phyloP scores from a whole-genome alignment of 1,140 invertebrate species.

The Trachelipus rathkii region DNA sequence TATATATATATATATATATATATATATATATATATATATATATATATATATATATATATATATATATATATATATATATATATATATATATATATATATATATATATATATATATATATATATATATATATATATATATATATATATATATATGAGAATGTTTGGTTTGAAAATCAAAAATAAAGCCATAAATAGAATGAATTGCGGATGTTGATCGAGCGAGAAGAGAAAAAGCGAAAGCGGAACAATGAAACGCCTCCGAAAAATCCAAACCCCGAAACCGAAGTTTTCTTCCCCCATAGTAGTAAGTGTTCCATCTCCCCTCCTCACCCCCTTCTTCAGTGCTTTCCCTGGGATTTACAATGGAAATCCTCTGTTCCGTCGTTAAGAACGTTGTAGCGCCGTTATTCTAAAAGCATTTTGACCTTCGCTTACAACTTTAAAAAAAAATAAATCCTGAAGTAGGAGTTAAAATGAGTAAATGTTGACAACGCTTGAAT shows the following conservation, averaged over 20 bases:
- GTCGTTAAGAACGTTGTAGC: not conserved
- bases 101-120: not conserved
- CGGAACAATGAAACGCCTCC: not conserved
- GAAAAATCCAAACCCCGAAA: not conserved
- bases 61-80: slow-evolving; percentile 15
- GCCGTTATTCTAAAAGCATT: not conserved
- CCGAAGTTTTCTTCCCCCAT: not conserved
- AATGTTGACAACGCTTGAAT: too few relatives aligned
- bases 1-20: too few relatives aligned
- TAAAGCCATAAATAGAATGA: not conserved
- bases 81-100: slow-evolving; percentile 15
- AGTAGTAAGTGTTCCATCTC: not conserved
- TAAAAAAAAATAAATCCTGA: too few relatives aligned
- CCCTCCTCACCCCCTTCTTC: not conserved
- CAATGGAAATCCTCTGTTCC: not conserved
- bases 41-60: not conserved
- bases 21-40: not conserved
- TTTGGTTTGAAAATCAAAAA: not conserved
- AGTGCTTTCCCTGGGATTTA: not conserved
- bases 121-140: not conserved
- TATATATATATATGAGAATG: not conserved
- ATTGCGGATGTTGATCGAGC: slow-evolving; percentile 3
- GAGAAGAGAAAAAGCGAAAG: not conserved
- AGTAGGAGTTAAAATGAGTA: too few relatives aligned
- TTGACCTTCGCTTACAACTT: too few relatives aligned